Evolutionary conservation across 2,797 vertebrate species (phyloP), one percentile per base, ranked within the genome.

Genomic region (Karalla daura): DNA sequence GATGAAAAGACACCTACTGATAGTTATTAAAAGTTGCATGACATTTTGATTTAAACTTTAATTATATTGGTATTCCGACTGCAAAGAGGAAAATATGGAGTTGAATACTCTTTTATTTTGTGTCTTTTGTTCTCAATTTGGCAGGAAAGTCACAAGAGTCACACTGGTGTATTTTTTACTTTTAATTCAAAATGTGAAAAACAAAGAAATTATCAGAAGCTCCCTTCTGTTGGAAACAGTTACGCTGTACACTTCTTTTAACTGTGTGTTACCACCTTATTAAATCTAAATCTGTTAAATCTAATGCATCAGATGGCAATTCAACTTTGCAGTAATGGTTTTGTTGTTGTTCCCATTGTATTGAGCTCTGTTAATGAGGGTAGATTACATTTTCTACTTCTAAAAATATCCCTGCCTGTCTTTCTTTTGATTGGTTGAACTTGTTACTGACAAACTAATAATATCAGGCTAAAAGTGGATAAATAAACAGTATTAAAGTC

Each of bases 11-110:
- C 11, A 27, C 8, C 7, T 21, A 14, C 13, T 64, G 27, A 74
- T 55, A 56, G 15, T 64, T 61, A 44, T 69, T 64, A 41, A 80
- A 70, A 73, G 49, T 10, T 41, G 25, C 35, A 63, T 25, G n/a
- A 36, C 36, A 40, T 70, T 59, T 36, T 41, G 41, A 47, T 70
- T 63, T 36, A 45, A 74, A 41, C 36, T 78, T 36, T 32, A 70
- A 60, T 30, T 65, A 39, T 9, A 43, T 46, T 12, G 8, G 12
- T 9, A 30, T 24, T 7, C 43, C 23, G 5, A 43, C 13, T 36
- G 18, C 14, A 70, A 37, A 44, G n/a, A 55, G 43, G 54, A 35
- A 45, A 40, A 33, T 15, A 20, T 10, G 9, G 12, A 37, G 59
- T 28, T 65, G 17, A 61, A 53, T 4, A 0, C 18, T 43, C 24